Conservation (phyloP, 2,113 vertebrate genomes). For the Jacana jacana region DNA sequence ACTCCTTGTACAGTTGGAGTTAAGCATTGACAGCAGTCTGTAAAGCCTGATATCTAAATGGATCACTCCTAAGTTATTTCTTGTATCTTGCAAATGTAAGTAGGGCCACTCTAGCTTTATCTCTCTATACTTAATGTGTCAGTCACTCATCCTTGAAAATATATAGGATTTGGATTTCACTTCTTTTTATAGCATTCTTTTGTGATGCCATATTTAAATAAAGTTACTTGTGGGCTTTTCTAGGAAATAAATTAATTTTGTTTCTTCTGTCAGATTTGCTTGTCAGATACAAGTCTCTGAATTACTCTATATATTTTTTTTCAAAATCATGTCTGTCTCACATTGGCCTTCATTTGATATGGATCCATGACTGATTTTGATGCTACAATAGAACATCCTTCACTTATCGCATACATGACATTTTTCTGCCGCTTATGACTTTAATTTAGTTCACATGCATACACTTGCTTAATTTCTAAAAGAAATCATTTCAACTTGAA, state of each 20-base stretch:
- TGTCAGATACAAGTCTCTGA: background rate
- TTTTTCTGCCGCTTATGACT: slow-evolving; percentile 1
- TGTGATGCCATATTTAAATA: background rate
- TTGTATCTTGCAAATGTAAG: background rate
- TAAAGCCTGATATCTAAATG: background rate
- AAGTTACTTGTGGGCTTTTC: background rate
- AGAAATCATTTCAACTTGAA: background rate
- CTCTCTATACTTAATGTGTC: background rate
- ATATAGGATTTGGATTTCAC: background rate
- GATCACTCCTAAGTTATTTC: background rate
- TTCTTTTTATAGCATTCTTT: background rate
- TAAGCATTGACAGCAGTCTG: background rate
- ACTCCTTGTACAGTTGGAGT: background rate
- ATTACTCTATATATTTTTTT: background rate
- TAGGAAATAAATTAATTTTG: background rate
- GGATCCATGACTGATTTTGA: background rate
- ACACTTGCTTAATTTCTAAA: background rate
- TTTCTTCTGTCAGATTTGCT: background rate
- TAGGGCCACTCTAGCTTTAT: background rate
- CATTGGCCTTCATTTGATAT: background rate
- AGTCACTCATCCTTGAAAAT: background rate
- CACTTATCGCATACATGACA: background rate
- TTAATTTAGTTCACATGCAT: background rate
- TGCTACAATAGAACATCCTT: background rate
- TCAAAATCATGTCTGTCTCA: background rate